Percentiles rank a stretch among this genome's conserved stretches.
Evolutionary conservation across 2,113 vertebrate species (phyloP).

Genomic region (Pteropus alecto): DNA sequence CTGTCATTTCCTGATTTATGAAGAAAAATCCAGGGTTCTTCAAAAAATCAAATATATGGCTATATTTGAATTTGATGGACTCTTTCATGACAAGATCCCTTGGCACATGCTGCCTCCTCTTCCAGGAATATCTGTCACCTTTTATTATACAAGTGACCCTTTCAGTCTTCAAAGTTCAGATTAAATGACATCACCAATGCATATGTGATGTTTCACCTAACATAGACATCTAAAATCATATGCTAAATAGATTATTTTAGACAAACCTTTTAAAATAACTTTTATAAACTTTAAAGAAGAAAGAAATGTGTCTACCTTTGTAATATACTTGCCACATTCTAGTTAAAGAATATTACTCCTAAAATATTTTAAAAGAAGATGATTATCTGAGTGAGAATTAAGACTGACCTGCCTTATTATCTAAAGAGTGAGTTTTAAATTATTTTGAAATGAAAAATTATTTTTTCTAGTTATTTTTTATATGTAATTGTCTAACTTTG

Average conservation of each 20-base stretch:
- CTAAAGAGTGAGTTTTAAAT: background rate
- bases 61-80: background rate
- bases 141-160: background rate
- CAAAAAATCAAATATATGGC: background rate
- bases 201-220: background rate
- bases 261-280: background rate
- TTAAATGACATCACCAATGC: background rate
- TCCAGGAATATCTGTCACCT: background rate
- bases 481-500: background rate
- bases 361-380: background rate
- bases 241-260: background rate
- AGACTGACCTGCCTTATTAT: background rate
- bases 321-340: background rate
- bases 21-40: background rate
- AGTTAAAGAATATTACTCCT: background rate
- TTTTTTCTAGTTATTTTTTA: background rate
- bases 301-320: background rate
- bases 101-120: background rate
- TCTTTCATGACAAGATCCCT: background rate
- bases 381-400: constrained; percentile 25
- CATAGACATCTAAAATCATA: background rate
- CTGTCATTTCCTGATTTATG: background rate
- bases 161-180: background rate
- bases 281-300: background rate
- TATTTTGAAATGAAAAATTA: background rate